Evolutionary conservation across 2,888 invertebrate species (phyloP).

Genomic region (Mesorhabditis sp.): DNA sequence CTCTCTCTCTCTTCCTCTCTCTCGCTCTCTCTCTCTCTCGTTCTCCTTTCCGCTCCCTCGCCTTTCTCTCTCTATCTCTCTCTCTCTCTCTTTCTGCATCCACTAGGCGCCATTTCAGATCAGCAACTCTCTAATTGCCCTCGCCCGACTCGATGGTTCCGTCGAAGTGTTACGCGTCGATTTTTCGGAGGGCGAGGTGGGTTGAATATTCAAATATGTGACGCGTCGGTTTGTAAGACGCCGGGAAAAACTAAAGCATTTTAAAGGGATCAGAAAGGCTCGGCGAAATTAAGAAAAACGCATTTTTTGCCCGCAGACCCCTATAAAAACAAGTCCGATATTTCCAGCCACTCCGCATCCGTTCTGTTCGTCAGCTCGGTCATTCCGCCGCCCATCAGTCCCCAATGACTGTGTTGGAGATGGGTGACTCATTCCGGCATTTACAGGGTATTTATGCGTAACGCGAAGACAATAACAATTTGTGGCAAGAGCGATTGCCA

Average conservation of each 20-base stretch:
- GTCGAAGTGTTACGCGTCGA: neutral
- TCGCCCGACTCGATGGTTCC: neutral
- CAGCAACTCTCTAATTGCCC: neutral
- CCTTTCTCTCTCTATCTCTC: too few species aligned
- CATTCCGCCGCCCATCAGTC: neutral
- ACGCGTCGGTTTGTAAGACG: too few species aligned
- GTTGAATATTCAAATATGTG: neutral
- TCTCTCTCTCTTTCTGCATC: too few species aligned
- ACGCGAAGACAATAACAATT: neutral
- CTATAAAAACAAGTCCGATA: neutral
- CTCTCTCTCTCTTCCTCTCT: too few species aligned
- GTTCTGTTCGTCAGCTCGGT: neutral
- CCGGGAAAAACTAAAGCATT: too few species aligned
- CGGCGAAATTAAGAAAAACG: too few species aligned
- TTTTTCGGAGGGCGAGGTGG: neutral
- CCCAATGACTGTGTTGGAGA: neutral
- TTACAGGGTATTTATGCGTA: too few species aligned
- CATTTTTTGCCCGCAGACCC: too few species aligned
- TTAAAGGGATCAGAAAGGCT: too few species aligned
- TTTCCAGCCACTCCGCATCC: conserved; percentile 6
- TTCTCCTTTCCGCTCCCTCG: too few species aligned
- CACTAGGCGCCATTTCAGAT: neutral
- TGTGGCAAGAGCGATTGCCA: neutral
- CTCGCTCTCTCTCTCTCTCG: too few species aligned
- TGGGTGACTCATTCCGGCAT: neutral